Conservation (phyloP, 2,888 invertebrate genomes). For the Embidobia sp. region DNA sequence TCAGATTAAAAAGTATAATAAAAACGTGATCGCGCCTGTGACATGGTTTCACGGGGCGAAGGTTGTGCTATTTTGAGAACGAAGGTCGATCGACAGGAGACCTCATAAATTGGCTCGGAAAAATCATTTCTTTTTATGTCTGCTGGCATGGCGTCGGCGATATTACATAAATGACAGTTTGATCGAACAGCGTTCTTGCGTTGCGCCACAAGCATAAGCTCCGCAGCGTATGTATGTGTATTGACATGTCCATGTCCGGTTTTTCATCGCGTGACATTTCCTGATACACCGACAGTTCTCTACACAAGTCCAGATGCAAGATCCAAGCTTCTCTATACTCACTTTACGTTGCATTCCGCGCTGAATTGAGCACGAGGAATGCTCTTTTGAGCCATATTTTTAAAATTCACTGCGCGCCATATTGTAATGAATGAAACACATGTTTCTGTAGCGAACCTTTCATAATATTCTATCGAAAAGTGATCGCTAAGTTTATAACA, state of each 20-base stretch:
- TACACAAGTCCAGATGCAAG: slow-evolving; percentile 48
- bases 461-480: no score
- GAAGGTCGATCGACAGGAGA: slow-evolving; percentile 52
- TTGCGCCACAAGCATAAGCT: slow-evolving; percentile 17
- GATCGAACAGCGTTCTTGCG: slow-evolving; percentile 37
- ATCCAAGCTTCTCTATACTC: slow-evolving; percentile 48
- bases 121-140: slow-evolving; percentile 50
- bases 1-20: slow-evolving; percentile 28
- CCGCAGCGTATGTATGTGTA: slow-evolving; percentile 22
- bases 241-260: slow-evolving; percentile 42
- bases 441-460: no score
- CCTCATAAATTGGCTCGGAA: slow-evolving; percentile 45
- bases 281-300: slow-evolving; percentile 43
- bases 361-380: slow-evolving; percentile 39
- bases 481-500: no score
- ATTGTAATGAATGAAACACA: no score
- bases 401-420: slow-evolving; percentile 34
- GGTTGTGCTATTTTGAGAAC: slow-evolving; percentile 46
- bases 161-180: slow-evolving; percentile 51
- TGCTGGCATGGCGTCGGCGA: slow-evolving; percentile 19
- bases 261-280: slow-evolving; percentile 43
- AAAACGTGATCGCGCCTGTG: slow-evolving; percentile 35
- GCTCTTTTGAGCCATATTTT: slow-evolving; percentile 34
- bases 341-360: slow-evolving; percentile 29
- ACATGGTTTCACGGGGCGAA: slow-evolving; percentile 42